Percentiles rank a stretch among this genome's conserved stretches.
Conservation (phyloP, 2,113 vertebrate species). For the Chamaetylas fuelleborni region DNA sequence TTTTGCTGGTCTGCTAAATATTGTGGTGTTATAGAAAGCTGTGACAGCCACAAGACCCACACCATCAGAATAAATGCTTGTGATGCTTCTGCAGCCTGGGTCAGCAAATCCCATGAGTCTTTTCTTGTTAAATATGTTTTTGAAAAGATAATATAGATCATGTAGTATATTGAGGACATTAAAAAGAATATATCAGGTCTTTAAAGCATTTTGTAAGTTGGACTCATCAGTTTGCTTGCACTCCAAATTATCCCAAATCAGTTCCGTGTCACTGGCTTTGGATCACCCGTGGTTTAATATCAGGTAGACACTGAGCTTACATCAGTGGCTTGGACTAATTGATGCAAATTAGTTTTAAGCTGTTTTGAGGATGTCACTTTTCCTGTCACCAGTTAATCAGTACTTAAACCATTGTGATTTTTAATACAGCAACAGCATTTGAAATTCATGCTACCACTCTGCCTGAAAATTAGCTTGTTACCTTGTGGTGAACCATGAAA, state of each 20-base stretch:
- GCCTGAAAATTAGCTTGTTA: constrained; percentile 24
- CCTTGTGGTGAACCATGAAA: background rate
- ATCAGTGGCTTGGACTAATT: background rate
- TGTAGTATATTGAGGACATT: background rate
- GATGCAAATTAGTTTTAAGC: background rate
- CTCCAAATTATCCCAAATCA: background rate
- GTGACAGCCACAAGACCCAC: background rate
- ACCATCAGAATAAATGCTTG: background rate
- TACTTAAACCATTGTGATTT: background rate
- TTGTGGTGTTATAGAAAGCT: background rate
- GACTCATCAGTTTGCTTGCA: background rate
- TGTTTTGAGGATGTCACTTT: background rate
- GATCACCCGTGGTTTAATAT: background rate
- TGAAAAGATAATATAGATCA: background rate
- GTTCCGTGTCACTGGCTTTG: background rate
- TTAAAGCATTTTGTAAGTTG: background rate
- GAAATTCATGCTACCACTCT: background rate
- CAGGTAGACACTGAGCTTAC: background rate
- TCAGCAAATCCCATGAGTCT: background rate
- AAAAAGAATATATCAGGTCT: background rate
- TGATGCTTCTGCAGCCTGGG: background rate
- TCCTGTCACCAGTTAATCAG: background rate
- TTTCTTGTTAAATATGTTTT: background rate
- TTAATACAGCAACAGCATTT: background rate
- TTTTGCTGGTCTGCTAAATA: background rate